These are phyloP conservation scores for Pseudeuparius sepicola DNA, from an alignment of 2,888 invertebrate species.

Conservation along the genomic window DNA sequence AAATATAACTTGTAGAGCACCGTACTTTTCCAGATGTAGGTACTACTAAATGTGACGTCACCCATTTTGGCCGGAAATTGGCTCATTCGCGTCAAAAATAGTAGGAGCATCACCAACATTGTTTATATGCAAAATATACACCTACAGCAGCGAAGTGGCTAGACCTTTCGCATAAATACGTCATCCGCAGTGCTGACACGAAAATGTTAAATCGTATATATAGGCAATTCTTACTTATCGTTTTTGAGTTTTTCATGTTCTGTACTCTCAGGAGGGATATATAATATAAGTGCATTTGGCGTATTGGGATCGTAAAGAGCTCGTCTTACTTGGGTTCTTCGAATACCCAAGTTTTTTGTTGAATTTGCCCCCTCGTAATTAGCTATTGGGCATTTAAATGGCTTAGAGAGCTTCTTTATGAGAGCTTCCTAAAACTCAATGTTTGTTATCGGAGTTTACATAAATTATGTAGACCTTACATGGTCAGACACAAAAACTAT, in stretches of 20 bases:
- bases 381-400: conserved; percentile 88
- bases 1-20: too few species aligned
- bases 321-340: conserved; percentile 49
- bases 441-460: conserved; percentile 2
- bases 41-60: too few species aligned
- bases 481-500: conserved; percentile 44
- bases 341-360: conserved; percentile 71
- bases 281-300: conserved; percentile 84
- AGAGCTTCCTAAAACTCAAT: conserved; percentile 60
- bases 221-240: conserved; percentile 45
- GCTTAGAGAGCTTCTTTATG: conserved; percentile 70
- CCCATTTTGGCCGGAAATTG: too few species aligned
- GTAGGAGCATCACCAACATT: too few species aligned
- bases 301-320: conserved; percentile 87
- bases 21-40: too few species aligned
- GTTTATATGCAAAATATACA: too few species aligned
- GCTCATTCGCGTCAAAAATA: too few species aligned
- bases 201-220: conserved; percentile 4
- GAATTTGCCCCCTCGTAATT: conserved; percentile 70
- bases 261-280: conserved; percentile 69
- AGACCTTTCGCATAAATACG: too few species aligned
- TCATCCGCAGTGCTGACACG: too few species aligned
- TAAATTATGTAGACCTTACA: conserved; percentile 35
- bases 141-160: too few species aligned
- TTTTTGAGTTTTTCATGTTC: conserved; percentile 82